phyloP scores from a whole-genome alignment of 2,113 vertebrate species.

The Typhlomys cinereus region DNA sequence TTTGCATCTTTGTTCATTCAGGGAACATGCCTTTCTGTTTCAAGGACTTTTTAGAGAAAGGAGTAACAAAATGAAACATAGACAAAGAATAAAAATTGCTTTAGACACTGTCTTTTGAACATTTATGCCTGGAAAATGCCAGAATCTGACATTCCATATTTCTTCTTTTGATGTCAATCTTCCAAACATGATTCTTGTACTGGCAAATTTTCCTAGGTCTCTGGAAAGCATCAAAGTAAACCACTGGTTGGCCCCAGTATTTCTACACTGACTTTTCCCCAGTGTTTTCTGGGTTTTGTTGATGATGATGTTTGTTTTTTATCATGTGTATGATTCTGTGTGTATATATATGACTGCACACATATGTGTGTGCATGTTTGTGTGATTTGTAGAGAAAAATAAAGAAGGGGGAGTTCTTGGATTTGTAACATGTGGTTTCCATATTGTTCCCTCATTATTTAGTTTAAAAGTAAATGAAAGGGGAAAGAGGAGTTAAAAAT shows the following conservation, averaged over 20 bases:
- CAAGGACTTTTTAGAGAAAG: slow-evolving; percentile 5
- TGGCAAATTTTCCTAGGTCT: slow-evolving; percentile 33
- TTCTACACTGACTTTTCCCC: slow-evolving; percentile 8
- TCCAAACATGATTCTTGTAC: slow-evolving; percentile 2
- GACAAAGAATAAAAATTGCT: slow-evolving; percentile 50
- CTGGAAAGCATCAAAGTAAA: slow-evolving; percentile 53
- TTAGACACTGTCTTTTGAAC: slow-evolving; percentile 32
- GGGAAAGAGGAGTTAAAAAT: slow-evolving; percentile 28
- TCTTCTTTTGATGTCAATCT: slow-evolving; percentile 57
- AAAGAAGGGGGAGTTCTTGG: no score
- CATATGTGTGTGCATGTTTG: background rate
- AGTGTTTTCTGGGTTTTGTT: background rate
- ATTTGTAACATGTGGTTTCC: slow-evolving; percentile 60
- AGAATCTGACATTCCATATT: slow-evolving; percentile 37
- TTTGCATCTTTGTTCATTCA: slow-evolving; percentile 8
- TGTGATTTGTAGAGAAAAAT: no score
- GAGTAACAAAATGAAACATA: slow-evolving; percentile 18
- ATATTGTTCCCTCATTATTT: slow-evolving; percentile 59
- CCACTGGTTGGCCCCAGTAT: background rate
- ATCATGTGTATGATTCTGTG: no score
- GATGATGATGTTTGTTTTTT: no score
- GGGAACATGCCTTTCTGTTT: slow-evolving; percentile 34
- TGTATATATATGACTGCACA: no score
- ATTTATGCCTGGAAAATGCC: background rate
- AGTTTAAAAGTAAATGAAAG: slow-evolving; percentile 48